A percentile compares a stretch with the other conserved stretches of the same genome.
Evolutionary conservation across 2,113 vertebrate species (phyloP).

Genomic region (Microcebus murinus): DNA sequence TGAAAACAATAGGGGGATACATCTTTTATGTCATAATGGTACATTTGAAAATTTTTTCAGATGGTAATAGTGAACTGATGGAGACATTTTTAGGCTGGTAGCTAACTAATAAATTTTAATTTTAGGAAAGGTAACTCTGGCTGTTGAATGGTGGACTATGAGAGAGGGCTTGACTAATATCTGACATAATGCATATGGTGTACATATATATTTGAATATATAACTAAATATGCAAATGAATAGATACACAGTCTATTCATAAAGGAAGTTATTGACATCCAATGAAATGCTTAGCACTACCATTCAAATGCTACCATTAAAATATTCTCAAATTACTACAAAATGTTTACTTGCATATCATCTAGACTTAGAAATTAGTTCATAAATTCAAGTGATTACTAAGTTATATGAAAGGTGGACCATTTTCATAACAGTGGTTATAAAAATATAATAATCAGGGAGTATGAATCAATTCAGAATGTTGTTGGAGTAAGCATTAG

Average conservation of each 20-base stretch:
- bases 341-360: conserved; percentile 14
- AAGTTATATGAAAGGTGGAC: neutral
- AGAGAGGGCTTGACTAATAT: neutral
- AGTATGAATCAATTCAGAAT: neutral
- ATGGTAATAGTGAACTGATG: neutral
- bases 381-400: neutral
- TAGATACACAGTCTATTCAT: neutral
- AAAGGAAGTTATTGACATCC: neutral
- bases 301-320: neutral
- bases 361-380: neutral
- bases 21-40: neutral
- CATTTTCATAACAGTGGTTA: neutral
- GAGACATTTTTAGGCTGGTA: neutral
- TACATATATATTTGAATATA: neutral
- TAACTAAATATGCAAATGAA: neutral
- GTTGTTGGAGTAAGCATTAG: neutral
- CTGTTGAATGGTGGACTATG: neutral
- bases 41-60: neutral
- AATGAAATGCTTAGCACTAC: neutral
- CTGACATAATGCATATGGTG: neutral
- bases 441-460: neutral
- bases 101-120: neutral
- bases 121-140: neutral
- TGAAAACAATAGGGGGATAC: neutral
- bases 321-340: neutral